Percentiles rank a stretch among this genome's conserved stretches.
phyloP scores from a whole-genome alignment of 2,113 vertebrate species.

The Ophthalmolycus amberensis region DNA sequence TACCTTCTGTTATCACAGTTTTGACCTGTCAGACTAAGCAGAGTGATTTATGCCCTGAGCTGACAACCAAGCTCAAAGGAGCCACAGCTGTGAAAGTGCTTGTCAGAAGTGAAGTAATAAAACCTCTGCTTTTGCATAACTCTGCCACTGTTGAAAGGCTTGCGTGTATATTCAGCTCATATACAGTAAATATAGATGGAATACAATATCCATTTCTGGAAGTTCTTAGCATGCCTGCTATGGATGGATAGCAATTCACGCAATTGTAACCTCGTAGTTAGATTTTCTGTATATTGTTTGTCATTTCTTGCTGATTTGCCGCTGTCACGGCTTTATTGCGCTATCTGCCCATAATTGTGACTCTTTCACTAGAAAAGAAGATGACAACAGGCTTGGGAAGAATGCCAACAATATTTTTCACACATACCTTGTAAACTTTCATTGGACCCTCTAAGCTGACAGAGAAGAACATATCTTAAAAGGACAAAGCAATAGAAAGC shows the following conservation, averaged over 20 bases:
- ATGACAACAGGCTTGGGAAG: background rate
- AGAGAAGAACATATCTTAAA: background rate
- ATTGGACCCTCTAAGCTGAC: background rate
- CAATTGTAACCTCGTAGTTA: background rate
- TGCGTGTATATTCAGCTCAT: constrained; percentile 41
- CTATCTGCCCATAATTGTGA: background rate
- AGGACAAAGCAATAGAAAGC: constrained; percentile 14
- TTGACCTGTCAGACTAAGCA: constrained; percentile 34
- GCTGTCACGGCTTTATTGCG: constrained; percentile 1
- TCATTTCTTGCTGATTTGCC: constrained; percentile 11
- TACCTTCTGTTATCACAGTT: constrained; percentile 39
- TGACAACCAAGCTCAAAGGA: constrained; percentile 48
- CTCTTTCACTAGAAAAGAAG: background rate
- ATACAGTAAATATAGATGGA: constrained; percentile 43
- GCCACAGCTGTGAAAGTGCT: constrained; percentile 41
- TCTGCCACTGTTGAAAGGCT: constrained; percentile 39
- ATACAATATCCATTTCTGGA: constrained; percentile 28
- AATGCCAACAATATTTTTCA: background rate
- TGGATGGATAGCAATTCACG: background rate
- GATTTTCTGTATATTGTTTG: background rate
- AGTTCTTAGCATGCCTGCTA: background rate
- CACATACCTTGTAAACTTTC: background rate
- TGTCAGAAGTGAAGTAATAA: constrained; percentile 49
- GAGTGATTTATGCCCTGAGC: constrained; percentile 51
- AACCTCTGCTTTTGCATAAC: constrained; percentile 22